phyloP scores from a whole-genome alignment of 2,888 invertebrate genomes.

The Tachina grossa region DNA sequence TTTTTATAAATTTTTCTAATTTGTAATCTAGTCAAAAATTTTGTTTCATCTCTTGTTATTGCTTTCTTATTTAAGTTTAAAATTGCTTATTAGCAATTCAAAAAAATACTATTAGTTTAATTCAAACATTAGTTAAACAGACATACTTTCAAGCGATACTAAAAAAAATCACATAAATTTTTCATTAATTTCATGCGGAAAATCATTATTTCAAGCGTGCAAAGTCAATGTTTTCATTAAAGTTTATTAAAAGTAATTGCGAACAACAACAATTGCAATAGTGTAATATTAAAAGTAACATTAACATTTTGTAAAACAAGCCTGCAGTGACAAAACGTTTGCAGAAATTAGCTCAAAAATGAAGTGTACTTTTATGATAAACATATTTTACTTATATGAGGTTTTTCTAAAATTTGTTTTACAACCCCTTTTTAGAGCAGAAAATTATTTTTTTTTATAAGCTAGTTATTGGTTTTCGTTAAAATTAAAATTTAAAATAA shows the following conservation, averaged over 20 bases:
- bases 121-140: slow-evolving; percentile 22
- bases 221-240: slow-evolving; percentile 71
- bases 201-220: slow-evolving; percentile 72
- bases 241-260: slow-evolving; percentile 12
- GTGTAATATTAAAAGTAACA: slow-evolving; percentile 5
- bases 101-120: slow-evolving; percentile 21
- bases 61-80: neutral
- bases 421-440: too few relatives aligned
- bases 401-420: too few relatives aligned
- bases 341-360: neutral
- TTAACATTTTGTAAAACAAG: neutral
- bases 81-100: slow-evolving; percentile 16
- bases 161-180: slow-evolving; percentile 2
- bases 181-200: slow-evolving; percentile 65
- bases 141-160: neutral
- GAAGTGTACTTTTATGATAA: neutral
- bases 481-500: too few relatives aligned
- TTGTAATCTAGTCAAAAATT: neutral
- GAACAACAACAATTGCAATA: slow-evolving; percentile 16
- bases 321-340: neutral
- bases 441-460: too few relatives aligned
- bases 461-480: too few relatives aligned
- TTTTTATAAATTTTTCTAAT: neutral
- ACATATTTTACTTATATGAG: neutral
- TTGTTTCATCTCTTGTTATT: neutral